Evolutionary conservation across 2,797 vertebrate genomes (phyloP), one percentile per base, ranked within the genome.

Genomic region (Lepilemur septentrionalis): DNA sequence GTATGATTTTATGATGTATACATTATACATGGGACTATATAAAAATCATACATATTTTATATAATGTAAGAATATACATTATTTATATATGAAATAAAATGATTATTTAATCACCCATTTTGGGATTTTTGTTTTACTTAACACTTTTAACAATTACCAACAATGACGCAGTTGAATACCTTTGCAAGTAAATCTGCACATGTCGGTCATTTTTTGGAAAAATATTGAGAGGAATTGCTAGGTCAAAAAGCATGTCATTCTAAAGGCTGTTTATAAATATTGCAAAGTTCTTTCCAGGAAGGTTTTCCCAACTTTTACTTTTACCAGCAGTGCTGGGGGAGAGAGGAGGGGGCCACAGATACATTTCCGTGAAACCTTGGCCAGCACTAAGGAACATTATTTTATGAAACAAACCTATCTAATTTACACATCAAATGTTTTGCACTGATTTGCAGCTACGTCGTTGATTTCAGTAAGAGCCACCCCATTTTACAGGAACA

Each of bases 231-330:
- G 10, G 61, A 30, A 20, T 6, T 20, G 30, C 7, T 7, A 48
- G 65, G 78, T 81, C 65, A 55, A 67, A 46, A 76, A 35, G 50
- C 10, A 12, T 11, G 7, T 57, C 35, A 43, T 23, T 38, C 61
- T 9, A 32, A n/a, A 86, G 69, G 57, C 38, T 81, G 18, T 5
- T n/a, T 55, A 41, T 5, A 20, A 11, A 4, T 0, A 32, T 0
- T 12, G 82, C 67, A 61, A 15, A 14, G 72, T 17, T 65, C 32
- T 69, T 88, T 88, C 86, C 82, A 41, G 90, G 59, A 88, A 94
- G 65, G 78, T n/a, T 52, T 46, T 6, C 83, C 69, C 14, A 0
- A 8, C 10, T 35, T 38, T 43, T 0, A 32, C n/a, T 85, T 35
- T 65, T 25, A 30, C 17, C 55, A 35, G 82, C 92, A 75, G 94